These are phyloP conservation scores for Paratilapia polleni DNA, from an alignment of 2,113 vertebrate species.

Conservation along the genomic window DNA sequence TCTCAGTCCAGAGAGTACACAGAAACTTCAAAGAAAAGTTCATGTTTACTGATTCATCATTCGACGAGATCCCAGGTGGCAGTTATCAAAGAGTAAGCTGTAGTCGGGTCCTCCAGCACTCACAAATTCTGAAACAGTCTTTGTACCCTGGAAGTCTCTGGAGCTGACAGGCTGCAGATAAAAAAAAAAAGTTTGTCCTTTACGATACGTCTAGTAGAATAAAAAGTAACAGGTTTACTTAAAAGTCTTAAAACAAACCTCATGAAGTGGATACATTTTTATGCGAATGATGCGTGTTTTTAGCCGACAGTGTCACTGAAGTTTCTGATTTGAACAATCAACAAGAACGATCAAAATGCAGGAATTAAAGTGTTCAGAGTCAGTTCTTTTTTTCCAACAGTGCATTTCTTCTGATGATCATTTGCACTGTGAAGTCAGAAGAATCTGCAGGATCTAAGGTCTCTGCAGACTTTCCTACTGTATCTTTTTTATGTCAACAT, in stretches of 20 bases:
- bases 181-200: background rate
- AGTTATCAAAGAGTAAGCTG: background rate
- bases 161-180: background rate
- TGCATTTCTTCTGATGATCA: too few species aligned
- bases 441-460: too few species aligned
- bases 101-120: background rate
- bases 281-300: too few species aligned
- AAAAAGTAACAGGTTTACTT: fast-evolving
- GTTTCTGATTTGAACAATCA: background rate
- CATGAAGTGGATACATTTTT: background rate
- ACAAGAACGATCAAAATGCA: background rate
- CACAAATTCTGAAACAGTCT: slow-evolving; percentile 6
- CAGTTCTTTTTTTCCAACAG: too few species aligned
- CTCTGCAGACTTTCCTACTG: too few species aligned
- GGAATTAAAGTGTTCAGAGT: background rate
- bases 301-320: too few species aligned
- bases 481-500: too few species aligned
- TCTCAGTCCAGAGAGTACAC: background rate
- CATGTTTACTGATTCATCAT: slow-evolving; percentile 1
- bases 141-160: background rate
- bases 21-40: background rate
- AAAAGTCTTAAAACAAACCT: background rate
- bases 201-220: too few species aligned
- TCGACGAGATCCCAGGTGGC: background rate
- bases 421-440: too few species aligned